Evolutionary conservation across 2,888 invertebrate species (phyloP), one percentile per base, ranked within the genome.

Genomic region (Parasteatoda lunata): DNA sequence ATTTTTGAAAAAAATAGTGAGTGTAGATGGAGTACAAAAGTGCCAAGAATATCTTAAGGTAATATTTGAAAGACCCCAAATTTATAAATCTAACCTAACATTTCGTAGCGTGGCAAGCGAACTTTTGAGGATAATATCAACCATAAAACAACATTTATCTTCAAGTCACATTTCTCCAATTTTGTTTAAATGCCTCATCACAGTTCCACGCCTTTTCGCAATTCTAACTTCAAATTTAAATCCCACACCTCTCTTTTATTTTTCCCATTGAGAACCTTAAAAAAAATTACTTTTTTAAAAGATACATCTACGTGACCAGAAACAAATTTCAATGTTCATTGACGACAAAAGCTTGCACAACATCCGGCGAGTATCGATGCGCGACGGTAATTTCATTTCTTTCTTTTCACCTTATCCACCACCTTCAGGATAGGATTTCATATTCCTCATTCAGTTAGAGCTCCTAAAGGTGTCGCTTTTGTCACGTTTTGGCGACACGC

Each of bases 401-500:
- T 48, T 64, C 13, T 68, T 59, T 47, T 64, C 78, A 69, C 71
- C 65, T 64, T 47, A 4, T 30, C 65, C 76, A 70, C 70, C 48
- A n/a, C 70, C 70, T 49, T 48, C 70, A 48, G 72, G 79, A 72
- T 80, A 65, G 71, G 30, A 84, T 84, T 77, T 77, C 83, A 84
- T 48, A 59, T 59, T 9, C 8, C n/a, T 8, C 59, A n/a, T 59
- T n/a, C 54, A 47, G 77, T 48, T 69, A n/a, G 9, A 68, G 75
- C 8, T 64, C 30, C 51, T 15, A 52, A 59, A 84, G 84, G 84
- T 84, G 84, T 84, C 84, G 84, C 51, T 84, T 84, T 84, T 78
- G 84, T 84, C 84, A 84, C 84, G 84, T 84, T 73, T 84, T 77
- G 83, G 78, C 75, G 84, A 75, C 84, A 79, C 79, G 84, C 75